Evolutionary conservation across 2,888 invertebrate species (phyloP).

Genomic region (Rhingia rostrata): DNA sequence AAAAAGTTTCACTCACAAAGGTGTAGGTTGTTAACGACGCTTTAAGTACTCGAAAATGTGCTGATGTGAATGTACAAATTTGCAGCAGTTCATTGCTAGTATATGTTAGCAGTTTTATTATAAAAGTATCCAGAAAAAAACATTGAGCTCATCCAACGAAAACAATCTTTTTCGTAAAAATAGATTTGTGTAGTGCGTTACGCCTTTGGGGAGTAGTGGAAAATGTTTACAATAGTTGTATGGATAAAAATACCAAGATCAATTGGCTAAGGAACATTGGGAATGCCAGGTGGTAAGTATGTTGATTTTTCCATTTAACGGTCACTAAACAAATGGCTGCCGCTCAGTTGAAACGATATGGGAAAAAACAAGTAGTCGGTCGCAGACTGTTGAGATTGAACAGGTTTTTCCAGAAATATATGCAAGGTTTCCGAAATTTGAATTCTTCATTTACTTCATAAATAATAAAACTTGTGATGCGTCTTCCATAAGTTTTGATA

Average conservation of each 20-base stretch:
- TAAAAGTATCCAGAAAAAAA: slow-evolving; percentile 48
- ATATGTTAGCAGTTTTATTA: not conserved
- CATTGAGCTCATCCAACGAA: slow-evolving; percentile 29
- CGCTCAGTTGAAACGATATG: not conserved
- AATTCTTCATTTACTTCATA: not conserved
- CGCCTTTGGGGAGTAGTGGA: slow-evolving; percentile 20
- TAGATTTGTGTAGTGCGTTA: slow-evolving; percentile 12
- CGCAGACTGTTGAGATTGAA: not conserved
- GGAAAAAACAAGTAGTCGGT: not conserved
- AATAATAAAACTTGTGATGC: not conserved
- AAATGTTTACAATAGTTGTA: slow-evolving; percentile 54
- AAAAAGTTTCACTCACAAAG: slow-evolving; percentile 38
- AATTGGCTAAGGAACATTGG: slow-evolving; percentile 40
- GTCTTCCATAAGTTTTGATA: not conserved
- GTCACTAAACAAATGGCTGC: slow-evolving; percentile 19
- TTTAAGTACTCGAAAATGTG: slow-evolving; percentile 7
- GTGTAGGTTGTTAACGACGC: slow-evolving; percentile 37
- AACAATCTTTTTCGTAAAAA: slow-evolving; percentile 2
- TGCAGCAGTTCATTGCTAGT: slow-evolving; percentile 21
- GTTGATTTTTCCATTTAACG: slow-evolving; percentile 33
- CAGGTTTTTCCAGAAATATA: slow-evolving; percentile 1
- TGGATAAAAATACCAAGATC: slow-evolving; percentile 49
- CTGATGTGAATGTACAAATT: slow-evolving; percentile 25
- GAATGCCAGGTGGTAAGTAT: slow-evolving; percentile 51
- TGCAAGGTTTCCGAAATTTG: slow-evolving; percentile 7